Conservation (phyloP, 2,113 vertebrate species). For the Pipra filicauda region DNA sequence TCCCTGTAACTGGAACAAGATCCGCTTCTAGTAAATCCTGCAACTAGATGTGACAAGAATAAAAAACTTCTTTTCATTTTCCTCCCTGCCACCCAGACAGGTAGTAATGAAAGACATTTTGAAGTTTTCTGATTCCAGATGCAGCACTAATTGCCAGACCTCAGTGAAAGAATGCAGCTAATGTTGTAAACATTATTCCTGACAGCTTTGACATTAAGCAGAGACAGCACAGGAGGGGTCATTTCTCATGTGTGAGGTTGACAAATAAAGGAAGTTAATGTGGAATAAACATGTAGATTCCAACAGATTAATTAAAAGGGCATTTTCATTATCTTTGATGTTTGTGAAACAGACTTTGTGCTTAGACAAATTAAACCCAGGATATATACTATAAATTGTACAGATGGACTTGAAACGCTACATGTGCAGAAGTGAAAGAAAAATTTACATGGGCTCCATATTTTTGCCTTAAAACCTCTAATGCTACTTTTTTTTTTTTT, state of each 20-base stretch:
- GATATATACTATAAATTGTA: not conserved
- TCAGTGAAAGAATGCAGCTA: slow-evolving; percentile 44
- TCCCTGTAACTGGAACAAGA: slow-evolving; percentile 63
- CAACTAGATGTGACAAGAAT: slow-evolving; percentile 71
- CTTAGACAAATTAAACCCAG: not conserved
- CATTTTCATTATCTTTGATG: slow-evolving; percentile 48
- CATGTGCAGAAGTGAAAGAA: not conserved
- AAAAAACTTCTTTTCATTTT: slow-evolving; percentile 57
- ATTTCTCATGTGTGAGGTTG: slow-evolving; percentile 21
- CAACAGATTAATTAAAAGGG: slow-evolving; percentile 43
- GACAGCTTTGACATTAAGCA: slow-evolving; percentile 57
- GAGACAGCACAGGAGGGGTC: slow-evolving; percentile 18
- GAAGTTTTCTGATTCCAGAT: slow-evolving; percentile 43
- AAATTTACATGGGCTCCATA: not conserved
- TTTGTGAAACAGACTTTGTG: not conserved
- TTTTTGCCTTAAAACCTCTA: not conserved
- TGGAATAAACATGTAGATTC: slow-evolving; percentile 20
- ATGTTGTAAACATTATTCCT: slow-evolving; percentile 51
- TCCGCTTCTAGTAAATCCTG: slow-evolving; percentile 66
- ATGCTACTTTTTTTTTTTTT: not conserved
- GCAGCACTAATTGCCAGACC: slow-evolving; percentile 36
- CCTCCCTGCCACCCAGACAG: slow-evolving; percentile 55
- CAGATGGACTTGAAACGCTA: not conserved
- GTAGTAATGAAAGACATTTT: slow-evolving; percentile 48
- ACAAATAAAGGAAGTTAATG: slow-evolving; percentile 19